Base-by-base conservation (phyloP, 2,888 invertebrate species). In the Orthosia incerta region DNA sequence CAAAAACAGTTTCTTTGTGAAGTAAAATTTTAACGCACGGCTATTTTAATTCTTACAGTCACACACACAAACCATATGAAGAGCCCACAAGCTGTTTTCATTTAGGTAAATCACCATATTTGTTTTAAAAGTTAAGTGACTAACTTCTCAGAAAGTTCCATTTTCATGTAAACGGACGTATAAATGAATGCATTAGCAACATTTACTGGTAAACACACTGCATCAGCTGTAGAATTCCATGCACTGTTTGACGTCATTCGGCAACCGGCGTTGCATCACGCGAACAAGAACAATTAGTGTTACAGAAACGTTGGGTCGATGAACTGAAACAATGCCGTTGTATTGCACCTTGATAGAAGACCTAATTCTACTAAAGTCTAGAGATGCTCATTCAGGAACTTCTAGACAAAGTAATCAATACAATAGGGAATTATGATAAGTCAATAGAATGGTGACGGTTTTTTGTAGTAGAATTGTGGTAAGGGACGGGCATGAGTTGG, bases 261-360 rank as follows among this genome's bases (percentile, higher is more conserved):
- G 60, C 61, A 51, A 72, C 76, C 83, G 80, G 76, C 87, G 85
- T 90, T 90, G 90, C 90, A 90, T 90, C 92, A 93, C 92, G 92
- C 91, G 83, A 92, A 89, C 88, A 82, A 87, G 82, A 89, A 90
- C 91, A 92, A 91, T 91, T 90, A 90, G 77, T 80, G 73, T 73
- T 80, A 86, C 82, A 88, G 89, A 86, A 82, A 81, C 76, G 74
- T 50, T 69, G 74, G 91, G 89, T 91, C 90, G 80, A 86, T 88
- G 91, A 92, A 90, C 93, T 84, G 23, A 70, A 82, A 85, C 86
- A 84, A 86, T 85, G 86, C 80, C 66, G 62, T 50, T 55, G 26
- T 87, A 77, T 60, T 86, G 84, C 87, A 89, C 88, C 88, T 90
- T 85, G 83, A 87, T 88, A 84, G 68, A 79, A 87, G 84, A 88